These are phyloP conservation scores for Neosalanx taihuensis DNA, from an alignment of 2,797 vertebrate genomes.

Conservation along the genomic window DNA sequence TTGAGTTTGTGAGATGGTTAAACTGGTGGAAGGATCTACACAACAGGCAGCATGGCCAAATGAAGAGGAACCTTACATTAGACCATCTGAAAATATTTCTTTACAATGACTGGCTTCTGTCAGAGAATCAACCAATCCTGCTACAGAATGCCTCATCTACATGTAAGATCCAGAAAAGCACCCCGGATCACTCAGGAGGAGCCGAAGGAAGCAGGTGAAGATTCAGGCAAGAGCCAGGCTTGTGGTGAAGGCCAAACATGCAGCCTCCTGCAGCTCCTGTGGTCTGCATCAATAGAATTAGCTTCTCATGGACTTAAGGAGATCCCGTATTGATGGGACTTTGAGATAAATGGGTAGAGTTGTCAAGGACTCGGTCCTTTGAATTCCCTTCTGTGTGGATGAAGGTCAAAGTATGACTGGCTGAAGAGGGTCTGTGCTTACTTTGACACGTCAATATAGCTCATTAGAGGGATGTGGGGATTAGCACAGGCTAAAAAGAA, in stretches of 20 bases:
- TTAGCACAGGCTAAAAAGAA: neutral
- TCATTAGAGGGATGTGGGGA: conserved; percentile 3
- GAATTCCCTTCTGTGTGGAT: neutral
- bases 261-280: neutral
- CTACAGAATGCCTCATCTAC: no score
- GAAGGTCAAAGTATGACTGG: neutral
- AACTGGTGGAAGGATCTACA: conserved; percentile 57
- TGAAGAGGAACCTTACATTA: conserved; percentile 74
- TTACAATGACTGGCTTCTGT: conserved; percentile 46
- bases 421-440: neutral
- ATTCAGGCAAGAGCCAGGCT: no score
- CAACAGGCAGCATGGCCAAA: conserved; percentile 73
- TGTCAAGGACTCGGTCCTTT: neutral
- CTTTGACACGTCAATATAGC: conserved; percentile 1
- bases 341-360: neutral
- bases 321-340: neutral
- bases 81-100: conserved; percentile 67
- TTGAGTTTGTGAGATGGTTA: conserved; percentile 45
- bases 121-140: no score
- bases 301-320: neutral
- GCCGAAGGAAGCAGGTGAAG: no score
- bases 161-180: no score
- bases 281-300: neutral
- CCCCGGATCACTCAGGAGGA: no score
- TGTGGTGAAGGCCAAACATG: no score